A percentile compares a stretch with the other conserved stretches of the same genome.
Evolutionary conservation across 2,113 vertebrate genomes (phyloP).

Genomic region (Desmodus rotundus): DNA sequence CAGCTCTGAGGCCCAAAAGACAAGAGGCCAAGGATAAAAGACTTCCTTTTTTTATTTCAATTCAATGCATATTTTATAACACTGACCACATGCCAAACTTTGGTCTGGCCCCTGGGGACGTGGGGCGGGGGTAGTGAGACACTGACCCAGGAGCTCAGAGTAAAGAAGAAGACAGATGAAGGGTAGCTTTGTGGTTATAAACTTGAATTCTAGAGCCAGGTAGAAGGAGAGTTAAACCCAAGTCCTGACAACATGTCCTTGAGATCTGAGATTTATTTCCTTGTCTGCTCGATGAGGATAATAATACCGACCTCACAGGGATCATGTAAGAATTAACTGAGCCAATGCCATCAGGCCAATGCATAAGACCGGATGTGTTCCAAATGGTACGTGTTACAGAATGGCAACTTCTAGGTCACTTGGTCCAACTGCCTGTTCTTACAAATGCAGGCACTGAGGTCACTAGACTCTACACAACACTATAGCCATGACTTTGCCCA

Average conservation of each 20-base stretch:
- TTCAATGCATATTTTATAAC: background rate
- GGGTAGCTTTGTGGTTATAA: background rate
- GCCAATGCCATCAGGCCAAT: background rate
- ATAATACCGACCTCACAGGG: background rate
- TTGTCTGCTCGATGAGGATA: background rate
- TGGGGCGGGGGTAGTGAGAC: background rate
- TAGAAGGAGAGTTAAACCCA: background rate
- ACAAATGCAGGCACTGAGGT: background rate
- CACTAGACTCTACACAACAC: background rate
- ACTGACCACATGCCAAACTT: background rate
- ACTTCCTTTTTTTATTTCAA: background rate
- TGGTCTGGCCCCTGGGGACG: background rate
- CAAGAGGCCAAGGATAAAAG: background rate
- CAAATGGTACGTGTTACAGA: background rate
- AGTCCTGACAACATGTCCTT: background rate
- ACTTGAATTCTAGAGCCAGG: background rate
- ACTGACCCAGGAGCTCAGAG: background rate
- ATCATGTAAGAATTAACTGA: slow-evolving; percentile 14
- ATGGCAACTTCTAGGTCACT: background rate
- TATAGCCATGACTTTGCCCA: background rate
- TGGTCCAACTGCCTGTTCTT: background rate
- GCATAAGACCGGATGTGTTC: background rate
- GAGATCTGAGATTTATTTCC: background rate
- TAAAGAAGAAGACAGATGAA: background rate
- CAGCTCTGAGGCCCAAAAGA: background rate